These are phyloP conservation scores for Bujurquina vittata DNA, from an alignment of 2,113 vertebrate genomes.

Conservation along the genomic window DNA sequence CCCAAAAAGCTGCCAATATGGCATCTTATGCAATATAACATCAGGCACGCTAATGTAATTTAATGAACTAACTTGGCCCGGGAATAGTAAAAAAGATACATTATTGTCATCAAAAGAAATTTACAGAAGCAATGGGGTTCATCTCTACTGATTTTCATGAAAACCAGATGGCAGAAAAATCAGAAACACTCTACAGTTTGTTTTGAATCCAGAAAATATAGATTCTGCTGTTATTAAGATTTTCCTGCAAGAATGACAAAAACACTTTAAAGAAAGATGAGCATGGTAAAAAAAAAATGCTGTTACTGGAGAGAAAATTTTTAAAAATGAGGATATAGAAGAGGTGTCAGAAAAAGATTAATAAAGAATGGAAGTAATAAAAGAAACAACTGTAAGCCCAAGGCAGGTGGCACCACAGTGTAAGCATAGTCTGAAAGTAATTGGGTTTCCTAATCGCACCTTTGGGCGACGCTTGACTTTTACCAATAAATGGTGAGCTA, in stretches of 20 bases:
- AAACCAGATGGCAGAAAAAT: constrained; percentile 12
- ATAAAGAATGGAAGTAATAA: constrained; percentile 79
- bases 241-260: constrained; percentile 3
- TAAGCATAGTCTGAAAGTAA: constrained; percentile 75
- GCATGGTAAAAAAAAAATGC: neutral
- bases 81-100: constrained; percentile 23
- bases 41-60: constrained; percentile 43
- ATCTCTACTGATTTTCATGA: constrained; percentile 29
- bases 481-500: constrained; percentile 78
- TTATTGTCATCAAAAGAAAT: constrained; percentile 43
- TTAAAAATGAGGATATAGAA: constrained; percentile 33
- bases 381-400: constrained; percentile 78
- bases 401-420: constrained; percentile 58
- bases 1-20: constrained; percentile 40
- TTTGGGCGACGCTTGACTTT: constrained; percentile 78
- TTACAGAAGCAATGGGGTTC: constrained; percentile 13
- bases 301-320: neutral
- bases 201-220: neutral
- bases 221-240: neutral
- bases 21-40: constrained; percentile 50
- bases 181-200: neutral
- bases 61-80: constrained; percentile 44
- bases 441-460: constrained; percentile 81
- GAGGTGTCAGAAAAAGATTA: constrained; percentile 72
- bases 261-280: constrained; percentile 5